Percentiles rank a stretch among this genome's conserved stretches.
phyloP scores from a whole-genome alignment of 2,888 invertebrate species.

The Deladenus siricidicola region DNA sequence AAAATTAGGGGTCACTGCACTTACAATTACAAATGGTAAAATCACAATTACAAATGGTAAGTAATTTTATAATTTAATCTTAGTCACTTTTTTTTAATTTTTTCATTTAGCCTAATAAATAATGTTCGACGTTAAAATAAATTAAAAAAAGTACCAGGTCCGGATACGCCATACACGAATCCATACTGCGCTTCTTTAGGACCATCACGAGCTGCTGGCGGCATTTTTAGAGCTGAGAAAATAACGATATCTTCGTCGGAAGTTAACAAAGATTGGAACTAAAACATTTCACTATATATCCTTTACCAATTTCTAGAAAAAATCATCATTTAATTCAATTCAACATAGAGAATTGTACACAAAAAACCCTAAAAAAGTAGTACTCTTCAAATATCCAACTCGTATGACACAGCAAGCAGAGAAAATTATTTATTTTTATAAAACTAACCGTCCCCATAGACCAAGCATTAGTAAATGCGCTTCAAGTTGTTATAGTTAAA shows the following conservation, averaged over 20 bases:
- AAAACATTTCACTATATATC: too few species aligned
- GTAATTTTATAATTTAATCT: background rate
- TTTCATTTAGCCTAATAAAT: too few species aligned
- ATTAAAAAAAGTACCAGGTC: constrained; percentile 68
- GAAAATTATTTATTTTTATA: background rate
- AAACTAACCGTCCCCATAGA: background rate
- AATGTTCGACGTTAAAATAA: too few species aligned
- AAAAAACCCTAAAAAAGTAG: too few species aligned
- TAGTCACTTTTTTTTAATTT: background rate
- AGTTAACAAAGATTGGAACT: background rate
- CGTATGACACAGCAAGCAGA: too few species aligned
- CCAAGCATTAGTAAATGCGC: background rate
- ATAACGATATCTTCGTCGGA: background rate
- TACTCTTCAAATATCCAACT: too few species aligned
- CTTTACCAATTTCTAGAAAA: too few species aligned
- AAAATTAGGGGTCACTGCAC: too few species aligned
- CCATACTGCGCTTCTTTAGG: constrained; percentile 82
- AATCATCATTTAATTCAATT: too few species aligned
- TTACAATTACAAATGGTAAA: background rate
- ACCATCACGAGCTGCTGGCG: constrained; percentile 63
- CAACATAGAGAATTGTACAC: too few species aligned
- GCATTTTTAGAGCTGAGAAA: constrained; percentile 14
- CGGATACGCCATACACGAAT: constrained; percentile 89
- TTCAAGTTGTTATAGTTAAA: background rate
- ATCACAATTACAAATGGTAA: background rate